phyloP scores from a whole-genome alignment of 2,888 invertebrate species.

The Osedax fenrisi region DNA sequence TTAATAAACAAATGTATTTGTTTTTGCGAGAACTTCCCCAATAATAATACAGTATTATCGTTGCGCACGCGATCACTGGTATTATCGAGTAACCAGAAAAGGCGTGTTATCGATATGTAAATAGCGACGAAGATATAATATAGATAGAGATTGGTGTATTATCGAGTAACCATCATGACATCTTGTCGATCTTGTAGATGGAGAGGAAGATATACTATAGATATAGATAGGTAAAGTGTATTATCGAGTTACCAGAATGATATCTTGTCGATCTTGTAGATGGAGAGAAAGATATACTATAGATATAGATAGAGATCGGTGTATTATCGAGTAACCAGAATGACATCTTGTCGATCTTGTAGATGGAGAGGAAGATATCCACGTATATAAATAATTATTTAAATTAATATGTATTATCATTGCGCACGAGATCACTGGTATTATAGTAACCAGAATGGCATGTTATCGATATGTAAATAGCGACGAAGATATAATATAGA shows the following conservation, averaged over 20 bases:
- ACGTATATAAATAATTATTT: no score
- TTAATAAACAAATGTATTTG: no score
- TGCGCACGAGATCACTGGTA: no score
- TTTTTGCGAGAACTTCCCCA: no score
- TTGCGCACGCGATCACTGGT: no score
- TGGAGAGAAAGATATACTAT: slow-evolving; percentile 48
- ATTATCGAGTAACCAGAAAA: slow-evolving; percentile 49
- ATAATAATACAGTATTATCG: no score
- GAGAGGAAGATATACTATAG: slow-evolving; percentile 49
- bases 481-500: slow-evolving; percentile 49
- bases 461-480: slow-evolving; percentile 49
- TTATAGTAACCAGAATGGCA: slow-evolving; percentile 49
- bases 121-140: slow-evolving; percentile 49
- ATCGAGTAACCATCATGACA: slow-evolving; percentile 48
- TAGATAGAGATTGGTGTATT: no score
- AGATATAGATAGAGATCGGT: slow-evolving; percentile 50
- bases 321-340: slow-evolving; percentile 49
- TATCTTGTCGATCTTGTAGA: slow-evolving; percentile 49
- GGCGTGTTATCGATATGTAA: slow-evolving; percentile 48
- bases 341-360: slow-evolving; percentile 49
- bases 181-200: slow-evolving; percentile 49
- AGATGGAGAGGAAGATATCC: slow-evolving; percentile 49
- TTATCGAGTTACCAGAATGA: slow-evolving; percentile 50
- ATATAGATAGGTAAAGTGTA: no score
- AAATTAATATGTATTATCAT: no score